Evolutionary conservation across 2,888 invertebrate genomes (phyloP).

Genomic region (Sceliomorpha sp.): DNA sequence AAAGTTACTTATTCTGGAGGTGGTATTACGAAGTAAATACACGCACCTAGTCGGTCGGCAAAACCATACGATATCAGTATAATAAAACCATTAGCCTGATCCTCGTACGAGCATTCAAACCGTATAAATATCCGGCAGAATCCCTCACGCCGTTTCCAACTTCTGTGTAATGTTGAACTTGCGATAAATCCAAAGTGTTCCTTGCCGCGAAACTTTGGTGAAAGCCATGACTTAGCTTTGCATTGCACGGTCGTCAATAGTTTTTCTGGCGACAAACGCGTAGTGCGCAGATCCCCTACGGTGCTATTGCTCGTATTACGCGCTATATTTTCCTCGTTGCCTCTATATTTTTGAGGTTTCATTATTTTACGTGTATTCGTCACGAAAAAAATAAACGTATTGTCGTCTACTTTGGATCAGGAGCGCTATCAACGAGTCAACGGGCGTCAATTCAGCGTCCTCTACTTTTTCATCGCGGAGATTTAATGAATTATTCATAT

Average conservation of each 20-base stretch:
- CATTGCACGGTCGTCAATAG: constrained; percentile 57
- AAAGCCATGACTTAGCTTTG: neutral
- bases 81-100: constrained; percentile 81
- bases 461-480: constrained; percentile 35
- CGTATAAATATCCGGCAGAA: constrained; percentile 79
- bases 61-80: constrained; percentile 71
- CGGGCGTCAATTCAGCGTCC: constrained; percentile 9
- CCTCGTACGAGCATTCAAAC: constrained; percentile 80
- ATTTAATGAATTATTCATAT: constrained; percentile 53
- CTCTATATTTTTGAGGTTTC: constrained; percentile 69
- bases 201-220: constrained; percentile 42
- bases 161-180: constrained; percentile 75
- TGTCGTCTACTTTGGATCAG: constrained; percentile 60
- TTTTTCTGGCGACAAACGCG: constrained; percentile 57
- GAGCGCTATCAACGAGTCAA: constrained; percentile 56
- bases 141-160: constrained; percentile 78
- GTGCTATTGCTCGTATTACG: constrained; percentile 72
- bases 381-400: constrained; percentile 69
- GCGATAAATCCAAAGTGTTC: constrained; percentile 75
- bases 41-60: constrained; percentile 53
- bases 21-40: constrained; percentile 56
- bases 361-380: constrained; percentile 77
- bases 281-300: constrained; percentile 69
- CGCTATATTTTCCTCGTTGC: constrained; percentile 65
- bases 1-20: constrained; percentile 36